Evolutionary conservation across 2,113 vertebrate species (phyloP), one percentile per base, ranked within the genome.

Genomic region (Tetrao urogallus): DNA sequence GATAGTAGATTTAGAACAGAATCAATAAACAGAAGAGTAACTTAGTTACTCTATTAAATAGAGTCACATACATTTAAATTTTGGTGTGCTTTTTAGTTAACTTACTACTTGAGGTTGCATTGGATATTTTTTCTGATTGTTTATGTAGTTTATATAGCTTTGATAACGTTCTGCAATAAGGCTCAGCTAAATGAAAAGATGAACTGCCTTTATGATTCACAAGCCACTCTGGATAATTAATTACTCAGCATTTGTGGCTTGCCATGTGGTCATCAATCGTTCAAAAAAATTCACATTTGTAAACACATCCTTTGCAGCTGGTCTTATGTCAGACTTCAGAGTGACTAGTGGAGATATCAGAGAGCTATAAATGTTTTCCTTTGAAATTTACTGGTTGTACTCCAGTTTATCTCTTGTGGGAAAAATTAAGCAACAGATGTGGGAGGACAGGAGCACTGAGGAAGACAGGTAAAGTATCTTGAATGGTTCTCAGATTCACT

Each of bases 321-420:
- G 57, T 94, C 82, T 96, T 90, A 81, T 90, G 89, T 82, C 95
- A 91, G 88, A 89, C 92, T 88, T 94, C 82, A 89, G 94, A 96
- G 95, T 63, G 57, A 61, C 65, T 91, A 50, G 45, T 61, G 54
- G 38, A 86, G 61, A 88, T 74, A 87, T 42, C 63, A 88, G 82
- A 90, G 30, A 38, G 42, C 66, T 63, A 70, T 50, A 73, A 89
- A 89, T 66, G 57, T 38, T 84, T 94, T 92, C 67, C 80, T 86
- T 92, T 79, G 66, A 94, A 94, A 95, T 93, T 90, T 74, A 92
- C 70, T 84, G 73, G 54, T 93, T 63, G 38, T 50, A 45, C 19
- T 86, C 11, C 27, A 6, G n/a, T 92, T 94, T 79, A 81, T 93
- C 77, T 92, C 73, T 74, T 92, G 85, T 63, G 40, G 83, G 66